A percentile compares a stretch with the other conserved stretches of the same genome.
Conservation (phyloP, 2,888 invertebrate genomes). For the Clunio marinus region DNA sequence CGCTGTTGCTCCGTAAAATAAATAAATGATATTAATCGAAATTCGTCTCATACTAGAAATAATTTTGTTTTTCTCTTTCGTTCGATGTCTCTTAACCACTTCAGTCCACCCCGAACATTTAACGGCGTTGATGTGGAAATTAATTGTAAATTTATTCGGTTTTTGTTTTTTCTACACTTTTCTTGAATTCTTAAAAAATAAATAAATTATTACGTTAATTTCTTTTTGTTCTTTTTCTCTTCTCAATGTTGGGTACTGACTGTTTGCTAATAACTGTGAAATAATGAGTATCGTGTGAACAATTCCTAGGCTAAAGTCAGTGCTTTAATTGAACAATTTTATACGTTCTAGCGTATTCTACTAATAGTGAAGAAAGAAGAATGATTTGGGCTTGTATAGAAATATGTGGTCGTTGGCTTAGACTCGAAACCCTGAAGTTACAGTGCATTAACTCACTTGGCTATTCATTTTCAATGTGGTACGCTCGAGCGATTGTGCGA, state of each 20-base stretch:
- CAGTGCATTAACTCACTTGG: background rate
- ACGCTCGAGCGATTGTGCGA: background rate
- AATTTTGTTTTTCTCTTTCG: too few relatives aligned
- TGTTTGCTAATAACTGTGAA: constrained; percentile 28
- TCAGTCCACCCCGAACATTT: background rate
- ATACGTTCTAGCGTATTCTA: constrained; percentile 26
- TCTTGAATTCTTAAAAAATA: constrained; percentile 5
- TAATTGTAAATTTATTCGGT: constrained; percentile 36
- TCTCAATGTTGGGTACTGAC: background rate
- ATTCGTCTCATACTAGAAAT: background rate
- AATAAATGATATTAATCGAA: background rate
- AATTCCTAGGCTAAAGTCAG: background rate
- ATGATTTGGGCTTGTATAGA: too few relatives aligned
- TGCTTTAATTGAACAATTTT: constrained; percentile 24
- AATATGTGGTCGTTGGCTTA: too few relatives aligned
- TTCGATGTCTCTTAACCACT: constrained; percentile 5
- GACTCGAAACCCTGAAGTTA: background rate
- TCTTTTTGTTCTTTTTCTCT: constrained; percentile 21
- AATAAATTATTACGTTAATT: constrained; percentile 35
- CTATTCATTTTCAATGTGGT: background rate
- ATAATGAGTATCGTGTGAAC: constrained; percentile 32
- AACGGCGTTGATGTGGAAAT: constrained; percentile 35
- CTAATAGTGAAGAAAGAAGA: constrained; percentile 8
- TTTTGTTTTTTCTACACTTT: constrained; percentile 12
- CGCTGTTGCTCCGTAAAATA: background rate